These are phyloP conservation scores for Larimichthys polyactis DNA, from an alignment of 2,113 vertebrate species.

Conservation along the genomic window DNA sequence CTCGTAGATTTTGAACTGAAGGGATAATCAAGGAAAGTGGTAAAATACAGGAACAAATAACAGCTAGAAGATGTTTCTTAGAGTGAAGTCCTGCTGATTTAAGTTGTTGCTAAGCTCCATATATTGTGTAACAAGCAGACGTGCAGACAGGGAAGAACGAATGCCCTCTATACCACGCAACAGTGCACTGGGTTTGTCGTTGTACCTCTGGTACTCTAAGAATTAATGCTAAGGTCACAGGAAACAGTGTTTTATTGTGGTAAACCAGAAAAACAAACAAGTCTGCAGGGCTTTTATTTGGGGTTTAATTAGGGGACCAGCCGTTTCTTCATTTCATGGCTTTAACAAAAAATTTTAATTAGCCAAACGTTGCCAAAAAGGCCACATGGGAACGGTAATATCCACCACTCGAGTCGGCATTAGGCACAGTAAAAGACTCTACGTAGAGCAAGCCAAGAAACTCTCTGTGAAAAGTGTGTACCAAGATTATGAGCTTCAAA, in stretches of 20 bases:
- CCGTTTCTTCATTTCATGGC: constrained; percentile 32
- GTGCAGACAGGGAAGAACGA: constrained; percentile 10
- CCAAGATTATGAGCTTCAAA: neutral
- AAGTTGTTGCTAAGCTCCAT: constrained; percentile 14
- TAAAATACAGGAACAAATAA: neutral
- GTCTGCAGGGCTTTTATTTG: constrained; percentile 13
- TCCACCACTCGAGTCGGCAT: constrained; percentile 19
- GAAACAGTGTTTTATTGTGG: neutral
- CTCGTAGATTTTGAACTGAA: neutral
- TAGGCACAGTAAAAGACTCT: neutral
- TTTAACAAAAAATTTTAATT: constrained; percentile 44
- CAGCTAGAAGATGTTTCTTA: constrained; percentile 16
- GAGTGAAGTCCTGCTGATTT: constrained; percentile 28
- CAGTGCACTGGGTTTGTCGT: neutral
- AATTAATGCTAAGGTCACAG: constrained; percentile 1
- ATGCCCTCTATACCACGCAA: neutral
- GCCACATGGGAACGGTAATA: constrained; percentile 15
- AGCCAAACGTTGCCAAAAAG: constrained; percentile 38
- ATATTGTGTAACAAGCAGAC: constrained; percentile 8
- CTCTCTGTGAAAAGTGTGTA: neutral
- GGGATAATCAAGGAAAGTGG: neutral
- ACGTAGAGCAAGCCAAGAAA: neutral
- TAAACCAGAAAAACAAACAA: neutral
- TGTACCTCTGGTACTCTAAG: neutral
- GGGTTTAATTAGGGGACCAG: constrained; percentile 45